Base-by-base conservation (phyloP, 2,113 vertebrate genomes). In the Cebus imitator region DNA sequence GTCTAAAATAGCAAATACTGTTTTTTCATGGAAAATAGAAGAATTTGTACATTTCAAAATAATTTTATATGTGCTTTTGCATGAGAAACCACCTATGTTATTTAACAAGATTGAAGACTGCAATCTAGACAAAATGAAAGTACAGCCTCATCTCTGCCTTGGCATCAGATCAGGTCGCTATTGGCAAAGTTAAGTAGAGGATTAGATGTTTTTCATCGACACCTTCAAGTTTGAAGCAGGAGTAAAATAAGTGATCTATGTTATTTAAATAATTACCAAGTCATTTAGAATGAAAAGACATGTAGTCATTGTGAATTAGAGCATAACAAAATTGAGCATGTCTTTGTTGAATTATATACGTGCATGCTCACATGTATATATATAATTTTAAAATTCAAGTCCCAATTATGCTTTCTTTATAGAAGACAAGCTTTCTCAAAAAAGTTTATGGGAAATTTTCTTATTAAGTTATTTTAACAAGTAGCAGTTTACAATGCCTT, bases 241-340 rank as follows among this genome's bases (percentile, higher is more conserved):
- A 43, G 27, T 76, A 27, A 72, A 80, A 32, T 13, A 70, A 76
- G 37, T 3, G 1, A 35, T 3, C 14, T 86, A 82, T 76, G 12
- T 27, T 45, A 90, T 70, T 94, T 86, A 92, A 90, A 61, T 79
- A 82, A 76, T 48, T 73, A 35, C 43, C 40, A 80, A 12, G 13
- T 80, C 1, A 70, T 86, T 92, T 92, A 68, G 8, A 85, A 81
- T 0, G 45, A 85, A 40, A 88, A 23, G 12, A 6, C 27, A 21
- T 78, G 48, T 35, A 70, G 9, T 57, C 14, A 1, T 79, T 8
- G 1, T 84, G 27, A 76, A 57, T 37, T 88, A 14, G 55, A 84
- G 57, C 9, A 37, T 96, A 87, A 85, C 37, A 58, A 94, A 70
- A 87, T 18, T 87, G 94, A 96, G 11, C 82, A 43, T 70, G 16